Evolutionary conservation across 1,140 invertebrate species (phyloP).

Genomic region (Cherax quadricarinatus): DNA sequence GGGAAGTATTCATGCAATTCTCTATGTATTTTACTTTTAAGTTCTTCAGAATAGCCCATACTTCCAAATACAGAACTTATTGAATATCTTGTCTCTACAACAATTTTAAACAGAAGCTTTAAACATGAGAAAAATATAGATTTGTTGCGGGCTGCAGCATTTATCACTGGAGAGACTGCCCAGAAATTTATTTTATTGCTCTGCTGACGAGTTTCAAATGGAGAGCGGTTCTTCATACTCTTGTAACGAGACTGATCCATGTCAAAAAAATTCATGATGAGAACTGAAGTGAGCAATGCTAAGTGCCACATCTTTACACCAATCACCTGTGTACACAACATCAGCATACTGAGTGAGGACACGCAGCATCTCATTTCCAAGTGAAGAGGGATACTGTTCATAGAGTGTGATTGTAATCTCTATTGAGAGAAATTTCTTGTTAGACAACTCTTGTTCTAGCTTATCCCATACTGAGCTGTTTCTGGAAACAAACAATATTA

Average conservation of each 20-base stretch:
- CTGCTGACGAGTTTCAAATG: background rate
- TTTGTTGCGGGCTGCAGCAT: background rate
- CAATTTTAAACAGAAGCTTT: too few relatives aligned
- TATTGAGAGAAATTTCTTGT: background rate
- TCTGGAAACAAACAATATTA: background rate
- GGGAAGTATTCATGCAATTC: too few relatives aligned
- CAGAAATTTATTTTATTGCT: background rate
- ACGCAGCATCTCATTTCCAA: background rate
- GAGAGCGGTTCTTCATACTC: background rate
- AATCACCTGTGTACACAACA: background rate
- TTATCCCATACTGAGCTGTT: conserved; percentile 9
- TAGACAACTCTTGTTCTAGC: background rate
- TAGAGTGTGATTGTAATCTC: background rate
- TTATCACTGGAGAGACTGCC: background rate
- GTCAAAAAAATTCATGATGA: background rate
- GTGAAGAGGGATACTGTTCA: background rate
- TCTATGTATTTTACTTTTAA: too few relatives aligned
- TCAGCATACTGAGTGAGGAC: background rate
- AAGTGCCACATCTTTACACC: background rate
- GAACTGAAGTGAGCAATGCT: background rate
- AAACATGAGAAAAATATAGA: background rate
- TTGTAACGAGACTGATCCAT: background rate
- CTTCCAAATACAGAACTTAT: too few relatives aligned
- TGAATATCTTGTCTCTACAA: too few relatives aligned
- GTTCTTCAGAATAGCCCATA: too few relatives aligned